These are phyloP conservation scores for Natator depressus DNA, from an alignment of 2,113 vertebrate species.

Conservation along the genomic window DNA sequence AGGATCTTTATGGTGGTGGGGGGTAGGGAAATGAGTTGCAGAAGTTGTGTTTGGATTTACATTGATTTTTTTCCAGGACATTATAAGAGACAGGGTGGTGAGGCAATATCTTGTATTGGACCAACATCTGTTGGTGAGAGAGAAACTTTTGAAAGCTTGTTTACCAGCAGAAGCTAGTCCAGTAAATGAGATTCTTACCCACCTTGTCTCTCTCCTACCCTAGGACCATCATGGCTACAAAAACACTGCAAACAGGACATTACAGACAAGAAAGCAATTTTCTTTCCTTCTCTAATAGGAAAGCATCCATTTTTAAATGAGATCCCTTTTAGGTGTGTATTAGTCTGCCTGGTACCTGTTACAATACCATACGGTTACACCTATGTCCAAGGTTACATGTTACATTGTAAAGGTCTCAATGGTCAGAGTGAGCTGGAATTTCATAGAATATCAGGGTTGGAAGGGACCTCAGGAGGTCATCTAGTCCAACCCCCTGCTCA, in stretches of 20 bases:
- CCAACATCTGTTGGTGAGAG: too few species aligned
- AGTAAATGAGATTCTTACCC: too few species aligned
- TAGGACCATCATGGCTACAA: too few species aligned
- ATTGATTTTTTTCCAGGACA: not conserved
- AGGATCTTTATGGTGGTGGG: too few species aligned
- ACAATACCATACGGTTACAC: not conserved
- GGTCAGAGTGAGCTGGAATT: not conserved
- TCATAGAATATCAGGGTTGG: not conserved
- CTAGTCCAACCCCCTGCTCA: too few species aligned
- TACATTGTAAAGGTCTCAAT: not conserved
- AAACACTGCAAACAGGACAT: too few species aligned
- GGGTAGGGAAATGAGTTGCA: not conserved
- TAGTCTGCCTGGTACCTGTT: not conserved
- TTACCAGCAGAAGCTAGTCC: too few species aligned
- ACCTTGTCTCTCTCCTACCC: too few species aligned
- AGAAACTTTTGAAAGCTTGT: not conserved
- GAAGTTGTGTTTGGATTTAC: not conserved
- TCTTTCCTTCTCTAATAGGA: rapidly evolving
- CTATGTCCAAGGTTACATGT: rapidly evolving
- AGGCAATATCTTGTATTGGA: too few species aligned
- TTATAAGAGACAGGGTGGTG: too few species aligned
- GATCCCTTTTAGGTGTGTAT: rapidly evolving
- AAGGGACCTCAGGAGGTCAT: too few species aligned
- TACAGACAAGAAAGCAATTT: too few species aligned
- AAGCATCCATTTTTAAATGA: rapidly evolving